Evolutionary conservation across 2,888 invertebrate species (phyloP), one percentile per base, ranked within the genome.

Genomic region (Dyspetes luteomarginatus): DNA sequence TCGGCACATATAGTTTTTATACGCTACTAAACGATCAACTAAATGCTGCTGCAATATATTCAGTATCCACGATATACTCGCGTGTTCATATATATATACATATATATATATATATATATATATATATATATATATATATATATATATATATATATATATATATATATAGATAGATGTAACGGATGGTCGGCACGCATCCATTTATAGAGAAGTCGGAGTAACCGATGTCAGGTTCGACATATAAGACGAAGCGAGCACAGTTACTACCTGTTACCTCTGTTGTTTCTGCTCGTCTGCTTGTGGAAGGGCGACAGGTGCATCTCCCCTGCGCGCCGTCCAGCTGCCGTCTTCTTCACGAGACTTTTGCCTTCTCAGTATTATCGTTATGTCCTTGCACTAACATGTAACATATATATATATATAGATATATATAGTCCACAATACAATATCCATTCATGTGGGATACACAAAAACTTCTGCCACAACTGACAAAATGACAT

Each of bases 231-330:
- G 80, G 80, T 85, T 84, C 83, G 84, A 85, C 82, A 82, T 45
- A 72, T 56, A 69, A 74, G 77, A 79, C 43, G 45, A 28, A 73
- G 50, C 48, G 74, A 75, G 74, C 65, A 74, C 64, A 81, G 79
- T 84, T 85, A 83, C 84, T 86, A 85, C 87, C 85, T 86, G 85
- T 86, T 87, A 87, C 88, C 76, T 56, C 86, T 85, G 86, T 89
- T 90, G 89, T 91, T 90, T 88, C 87, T 85, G 86, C 87, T 87
- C 84, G 88, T 82, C 84, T 85, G 74, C 58, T 26, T 69, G 81
- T 81, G 87, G 84, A 81, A 85, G 75, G 78, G 80, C 90, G 91
- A 90, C 91, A 91, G 91, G 91, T 91, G 91, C 85, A 85, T 84
- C 76, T 52, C 30, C 69, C 77, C 80, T 82, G 86, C 58, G 56